Conservation (phyloP, 2,797 vertebrate species). For the Acipenser oxyrinchus region DNA sequence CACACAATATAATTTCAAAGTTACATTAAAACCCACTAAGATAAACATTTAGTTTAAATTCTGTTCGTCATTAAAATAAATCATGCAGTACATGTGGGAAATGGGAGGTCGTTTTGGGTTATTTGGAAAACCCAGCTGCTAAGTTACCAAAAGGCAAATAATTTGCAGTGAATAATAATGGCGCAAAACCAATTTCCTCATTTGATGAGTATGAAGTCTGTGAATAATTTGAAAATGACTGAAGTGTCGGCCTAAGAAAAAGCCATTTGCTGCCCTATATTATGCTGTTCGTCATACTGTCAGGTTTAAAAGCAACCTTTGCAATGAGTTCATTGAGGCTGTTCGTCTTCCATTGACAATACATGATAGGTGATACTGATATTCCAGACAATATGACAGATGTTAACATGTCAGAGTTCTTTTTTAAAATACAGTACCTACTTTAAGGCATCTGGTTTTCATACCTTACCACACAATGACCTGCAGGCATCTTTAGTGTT, state of each 20-base stretch:
- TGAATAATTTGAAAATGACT: constrained; percentile 9
- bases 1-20: too few species aligned
- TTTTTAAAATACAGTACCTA: too few species aligned
- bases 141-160: constrained; percentile 1
- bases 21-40: too few species aligned
- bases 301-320: constrained; percentile 8
- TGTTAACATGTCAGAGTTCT: not conserved
- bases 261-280: constrained; percentile 3
- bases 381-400: not conserved
- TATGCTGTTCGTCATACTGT: constrained; percentile 6
- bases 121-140: not conserved
- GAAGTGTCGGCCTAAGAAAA: not conserved
- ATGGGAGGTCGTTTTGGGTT: not conserved
- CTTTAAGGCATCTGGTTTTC: too few species aligned
- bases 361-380: not conserved
- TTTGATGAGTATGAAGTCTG: not conserved
- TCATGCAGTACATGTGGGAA: too few species aligned
- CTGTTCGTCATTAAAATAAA: too few species aligned
- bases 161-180: not conserved
- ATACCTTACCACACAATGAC: too few species aligned
- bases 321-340: constrained; percentile 1
- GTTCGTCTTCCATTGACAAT: not conserved
- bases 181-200: constrained; percentile 6
- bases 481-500: too few species aligned
- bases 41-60: too few species aligned